These are phyloP conservation scores for Ectemnius cavifrons DNA, from an alignment of 2,888 invertebrate genomes.

Conservation along the genomic window DNA sequence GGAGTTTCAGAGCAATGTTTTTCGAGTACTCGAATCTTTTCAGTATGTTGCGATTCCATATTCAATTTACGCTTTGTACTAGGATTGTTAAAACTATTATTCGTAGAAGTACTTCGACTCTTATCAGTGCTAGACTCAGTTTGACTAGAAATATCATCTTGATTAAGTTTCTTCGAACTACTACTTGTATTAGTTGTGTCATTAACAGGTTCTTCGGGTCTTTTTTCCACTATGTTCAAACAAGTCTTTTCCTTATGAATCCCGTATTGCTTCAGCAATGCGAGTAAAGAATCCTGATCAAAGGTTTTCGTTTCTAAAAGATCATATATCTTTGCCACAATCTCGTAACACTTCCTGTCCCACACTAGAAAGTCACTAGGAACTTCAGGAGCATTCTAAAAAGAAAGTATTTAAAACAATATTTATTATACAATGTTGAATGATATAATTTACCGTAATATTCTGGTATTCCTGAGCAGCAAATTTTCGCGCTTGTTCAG, in stretches of 20 bases:
- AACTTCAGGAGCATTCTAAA: constrained; percentile 14
- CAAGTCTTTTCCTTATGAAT: no score
- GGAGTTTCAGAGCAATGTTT: neutral
- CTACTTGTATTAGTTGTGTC: no score
- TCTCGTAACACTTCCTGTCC: constrained; percentile 48
- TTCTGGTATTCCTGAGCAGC: constrained; percentile 68
- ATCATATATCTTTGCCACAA: constrained; percentile 42
- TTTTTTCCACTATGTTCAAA: no score
- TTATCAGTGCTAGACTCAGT: no score
- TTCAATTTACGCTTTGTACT: neutral
- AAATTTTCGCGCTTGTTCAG: constrained; percentile 80
- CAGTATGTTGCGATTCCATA: neutral
- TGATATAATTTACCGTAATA: neutral
- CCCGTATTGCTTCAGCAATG: neutral
- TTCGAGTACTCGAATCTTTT: neutral
- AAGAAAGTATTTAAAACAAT: neutral
- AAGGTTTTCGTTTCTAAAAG: constrained; percentile 38
- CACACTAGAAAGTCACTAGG: neutral
- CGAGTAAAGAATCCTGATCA: neutral
- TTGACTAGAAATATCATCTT: no score
- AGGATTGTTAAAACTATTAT: no score
- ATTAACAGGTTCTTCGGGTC: no score
- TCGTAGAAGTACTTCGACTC: no score
- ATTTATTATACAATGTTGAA: neutral
- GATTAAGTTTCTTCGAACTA: no score